These are phyloP conservation scores for Axea sp. DNA, from an alignment of 2,888 invertebrate species.

Conservation along the genomic window DNA sequence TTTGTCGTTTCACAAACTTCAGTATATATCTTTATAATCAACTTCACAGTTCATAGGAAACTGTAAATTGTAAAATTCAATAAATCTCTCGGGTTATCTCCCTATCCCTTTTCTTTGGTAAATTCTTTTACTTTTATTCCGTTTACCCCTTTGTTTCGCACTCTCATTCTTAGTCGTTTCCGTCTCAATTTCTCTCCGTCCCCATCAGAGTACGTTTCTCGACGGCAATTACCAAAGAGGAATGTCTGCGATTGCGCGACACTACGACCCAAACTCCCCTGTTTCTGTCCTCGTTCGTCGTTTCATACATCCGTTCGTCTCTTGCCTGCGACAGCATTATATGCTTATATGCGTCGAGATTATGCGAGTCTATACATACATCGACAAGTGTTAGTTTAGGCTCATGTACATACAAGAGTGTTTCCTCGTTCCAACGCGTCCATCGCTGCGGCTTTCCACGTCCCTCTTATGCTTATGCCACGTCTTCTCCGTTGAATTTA, in stretches of 20 bases:
- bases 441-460: constrained; percentile 13
- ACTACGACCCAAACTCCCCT: constrained; percentile 63
- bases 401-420: neutral
- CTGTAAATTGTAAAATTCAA: constrained; percentile 14
- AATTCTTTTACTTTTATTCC: constrained; percentile 45
- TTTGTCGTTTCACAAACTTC: too few relatives aligned
- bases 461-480: constrained; percentile 15
- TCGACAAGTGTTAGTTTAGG: constrained; percentile 13
- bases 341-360: constrained; percentile 52
- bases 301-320: constrained; percentile 54
- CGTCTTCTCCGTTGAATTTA: constrained; percentile 25
- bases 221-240: constrained; percentile 76
- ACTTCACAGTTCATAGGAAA: constrained; percentile 34
- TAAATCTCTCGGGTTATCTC: constrained; percentile 38
- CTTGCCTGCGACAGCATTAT: constrained; percentile 33
- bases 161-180: constrained; percentile 43
- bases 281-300: neutral
- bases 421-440: constrained; percentile 22
- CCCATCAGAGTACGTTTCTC: constrained; percentile 59
- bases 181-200: constrained; percentile 42
- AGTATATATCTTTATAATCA: constrained; percentile 44
- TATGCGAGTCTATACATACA: constrained; percentile 37
- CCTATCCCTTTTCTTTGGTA: constrained; percentile 9
- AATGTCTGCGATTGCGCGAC: constrained; percentile 77
- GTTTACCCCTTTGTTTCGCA: constrained; percentile 33